phyloP scores from a whole-genome alignment of 2,888 invertebrate genomes.

The Augiades crinisus region DNA sequence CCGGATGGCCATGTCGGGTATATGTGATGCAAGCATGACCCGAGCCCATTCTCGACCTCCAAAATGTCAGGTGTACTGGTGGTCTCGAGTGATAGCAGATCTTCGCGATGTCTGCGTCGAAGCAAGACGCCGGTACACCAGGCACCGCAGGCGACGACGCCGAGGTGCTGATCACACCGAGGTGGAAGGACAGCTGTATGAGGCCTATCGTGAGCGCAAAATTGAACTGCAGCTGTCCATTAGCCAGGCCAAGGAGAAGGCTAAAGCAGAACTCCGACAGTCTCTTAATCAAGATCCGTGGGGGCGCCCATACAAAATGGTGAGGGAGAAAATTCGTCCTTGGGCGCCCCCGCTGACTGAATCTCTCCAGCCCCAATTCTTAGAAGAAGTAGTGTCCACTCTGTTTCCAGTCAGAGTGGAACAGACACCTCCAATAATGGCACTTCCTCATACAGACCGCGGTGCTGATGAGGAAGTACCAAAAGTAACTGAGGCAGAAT shows the following conservation, averaged over 20 bases:
- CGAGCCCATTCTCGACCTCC: not conserved
- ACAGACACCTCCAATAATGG: not conserved
- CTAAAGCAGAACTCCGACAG: not conserved
- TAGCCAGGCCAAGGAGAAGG: not conserved
- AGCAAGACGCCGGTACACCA: constrained; percentile 1
- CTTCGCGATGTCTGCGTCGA: not conserved
- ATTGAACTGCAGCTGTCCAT: constrained; percentile 1
- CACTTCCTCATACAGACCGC: not conserved
- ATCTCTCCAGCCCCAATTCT: not conserved
- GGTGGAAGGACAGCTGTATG: not conserved
- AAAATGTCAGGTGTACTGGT: constrained; percentile 1
- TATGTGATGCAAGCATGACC: not conserved
- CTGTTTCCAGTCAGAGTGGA: not conserved
- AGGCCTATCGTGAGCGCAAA: not conserved
- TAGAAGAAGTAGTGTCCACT: not conserved
- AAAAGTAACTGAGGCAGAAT: constrained; percentile 3
- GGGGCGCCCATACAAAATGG: too few species aligned
- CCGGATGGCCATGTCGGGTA: not conserved
- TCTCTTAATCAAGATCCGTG: too few species aligned
- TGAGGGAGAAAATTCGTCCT: too few species aligned
- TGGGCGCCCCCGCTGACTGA: constrained; percentile 7
- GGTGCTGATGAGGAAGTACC: not conserved
- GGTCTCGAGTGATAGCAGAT: not conserved
- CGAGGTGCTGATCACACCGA: not conserved
- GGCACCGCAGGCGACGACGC: not conserved